These are phyloP conservation scores for Cyphomyrus plagiostoma DNA, from an alignment of 2,113 vertebrate species.

Conservation along the genomic window DNA sequence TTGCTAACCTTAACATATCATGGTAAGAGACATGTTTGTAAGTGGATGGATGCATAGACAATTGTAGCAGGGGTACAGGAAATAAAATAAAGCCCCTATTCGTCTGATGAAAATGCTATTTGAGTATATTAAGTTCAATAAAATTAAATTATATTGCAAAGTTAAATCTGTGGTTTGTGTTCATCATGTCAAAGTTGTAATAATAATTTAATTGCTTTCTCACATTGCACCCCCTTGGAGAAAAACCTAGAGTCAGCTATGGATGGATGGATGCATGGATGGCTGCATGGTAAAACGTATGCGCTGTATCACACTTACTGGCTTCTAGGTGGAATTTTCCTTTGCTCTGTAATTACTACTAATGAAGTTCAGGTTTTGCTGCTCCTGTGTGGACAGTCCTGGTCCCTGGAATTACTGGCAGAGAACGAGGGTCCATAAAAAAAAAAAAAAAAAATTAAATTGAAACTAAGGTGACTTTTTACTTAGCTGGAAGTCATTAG, in stretches of 20 bases:
- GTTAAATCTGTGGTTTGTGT: background rate
- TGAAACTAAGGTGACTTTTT: background rate
- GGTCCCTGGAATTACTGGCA: background rate
- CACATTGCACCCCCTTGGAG: background rate
- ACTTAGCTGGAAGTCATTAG: background rate
- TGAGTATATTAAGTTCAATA: background rate
- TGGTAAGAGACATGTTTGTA: background rate
- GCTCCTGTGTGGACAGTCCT: background rate
- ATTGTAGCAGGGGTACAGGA: background rate
- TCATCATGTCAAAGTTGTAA: background rate
- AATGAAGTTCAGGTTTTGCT: background rate
- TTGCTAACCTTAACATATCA: background rate
- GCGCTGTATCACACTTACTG: slow-evolving; percentile 13
- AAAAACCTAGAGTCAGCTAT: background rate
- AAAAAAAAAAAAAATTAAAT: background rate
- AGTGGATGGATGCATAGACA: background rate
- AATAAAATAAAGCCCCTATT: background rate
- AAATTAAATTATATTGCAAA: background rate
- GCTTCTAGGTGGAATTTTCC: slow-evolving; percentile 37
- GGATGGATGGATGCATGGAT: background rate
- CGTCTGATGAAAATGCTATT: background rate
- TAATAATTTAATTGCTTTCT: background rate
- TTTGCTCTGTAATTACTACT: slow-evolving; percentile 10
- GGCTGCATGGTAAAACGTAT: background rate
- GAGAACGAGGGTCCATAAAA: background rate